phyloP scores from a whole-genome alignment of 1,140 invertebrate genomes.

The Drosophila pseudoananassae region DNA sequence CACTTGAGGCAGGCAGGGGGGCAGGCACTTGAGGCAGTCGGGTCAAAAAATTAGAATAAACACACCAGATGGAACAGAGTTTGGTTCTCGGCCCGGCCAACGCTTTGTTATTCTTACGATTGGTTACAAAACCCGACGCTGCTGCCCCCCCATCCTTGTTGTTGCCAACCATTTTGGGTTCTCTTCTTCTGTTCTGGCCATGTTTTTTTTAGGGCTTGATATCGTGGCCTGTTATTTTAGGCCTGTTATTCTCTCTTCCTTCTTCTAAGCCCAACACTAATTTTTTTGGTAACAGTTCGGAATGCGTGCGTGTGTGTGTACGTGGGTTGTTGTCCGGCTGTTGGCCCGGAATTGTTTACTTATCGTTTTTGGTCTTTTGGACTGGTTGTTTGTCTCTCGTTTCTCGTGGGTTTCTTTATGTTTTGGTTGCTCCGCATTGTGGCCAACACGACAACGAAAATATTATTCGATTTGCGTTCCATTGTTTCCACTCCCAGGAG shows the following conservation, averaged over 20 bases:
- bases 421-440: slow-evolving; percentile 59
- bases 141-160: slow-evolving; percentile 10
- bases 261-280: slow-evolving; percentile 1
- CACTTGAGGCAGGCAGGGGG: slow-evolving; percentile 67
- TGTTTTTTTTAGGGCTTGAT: slow-evolving; percentile 65
- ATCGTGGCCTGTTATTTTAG: slow-evolving; percentile 72
- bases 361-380: slow-evolving; percentile 69
- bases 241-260: slow-evolving; percentile 32
- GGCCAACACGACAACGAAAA: slow-evolving; percentile 71
- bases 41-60: slow-evolving; percentile 83
- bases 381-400: slow-evolving; percentile 57
- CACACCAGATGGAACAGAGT: slow-evolving; percentile 66
- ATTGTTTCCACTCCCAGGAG: slow-evolving; percentile 32
- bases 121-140: slow-evolving; percentile 71
- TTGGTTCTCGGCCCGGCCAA: slow-evolving; percentile 26
- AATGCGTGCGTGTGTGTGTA: slow-evolving; percentile 44
- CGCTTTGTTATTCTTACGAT: slow-evolving; percentile 76
- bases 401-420: slow-evolving; percentile 45
- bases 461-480: slow-evolving; percentile 74
- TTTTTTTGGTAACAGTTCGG: slow-evolving; percentile 76
- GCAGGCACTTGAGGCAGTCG: slow-evolving; percentile 64
- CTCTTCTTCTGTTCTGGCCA: slow-evolving; percentile 51
- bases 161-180: slow-evolving; percentile 67
- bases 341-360: slow-evolving; percentile 64
- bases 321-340: slow-evolving; percentile 22